Percentiles rank a stretch among this genome's conserved stretches.
Evolutionary conservation across 2,797 vertebrate species (phyloP).

Genomic region (Danio aesculapii): DNA sequence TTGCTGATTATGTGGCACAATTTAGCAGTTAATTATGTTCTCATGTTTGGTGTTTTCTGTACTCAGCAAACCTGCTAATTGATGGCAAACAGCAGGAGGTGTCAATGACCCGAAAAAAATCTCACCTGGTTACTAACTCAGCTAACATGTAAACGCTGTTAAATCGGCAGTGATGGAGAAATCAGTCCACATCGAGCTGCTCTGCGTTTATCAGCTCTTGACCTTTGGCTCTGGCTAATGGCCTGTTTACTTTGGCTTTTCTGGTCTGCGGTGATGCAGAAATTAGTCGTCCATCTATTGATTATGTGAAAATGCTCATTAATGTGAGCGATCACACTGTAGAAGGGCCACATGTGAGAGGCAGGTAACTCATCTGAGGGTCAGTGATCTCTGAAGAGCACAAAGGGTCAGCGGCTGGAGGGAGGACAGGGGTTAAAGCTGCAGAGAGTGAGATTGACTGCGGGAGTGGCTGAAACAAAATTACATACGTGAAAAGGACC

Average conservation of each 20-base stretch:
- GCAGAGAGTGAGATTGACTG: neutral
- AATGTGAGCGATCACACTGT: slow-evolving; percentile 73
- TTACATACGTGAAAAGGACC: neutral
- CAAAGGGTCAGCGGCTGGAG: slow-evolving; percentile 42
- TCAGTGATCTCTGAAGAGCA: slow-evolving; percentile 77
- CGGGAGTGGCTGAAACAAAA: neutral
- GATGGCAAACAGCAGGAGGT: slow-evolving; percentile 28
- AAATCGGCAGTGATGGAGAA: slow-evolving; percentile 15
- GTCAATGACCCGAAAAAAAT: slow-evolving; percentile 8
- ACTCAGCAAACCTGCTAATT: slow-evolving; percentile 31
- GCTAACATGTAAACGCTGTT: slow-evolving; percentile 12
- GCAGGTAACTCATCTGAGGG: slow-evolving; percentile 69
- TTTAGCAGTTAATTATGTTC: slow-evolving; percentile 37
- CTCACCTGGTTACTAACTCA: slow-evolving; percentile 33
- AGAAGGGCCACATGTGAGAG: slow-evolving; percentile 51
- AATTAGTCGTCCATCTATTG: slow-evolving; percentile 64
- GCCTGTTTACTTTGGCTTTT: slow-evolving; percentile 59
- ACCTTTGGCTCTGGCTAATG: slow-evolving; percentile 66
- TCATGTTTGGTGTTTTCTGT: slow-evolving; percentile 6
- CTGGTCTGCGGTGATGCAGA: slow-evolving; percentile 41
- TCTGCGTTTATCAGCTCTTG: slow-evolving; percentile 39
- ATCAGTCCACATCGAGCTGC: slow-evolving; percentile 18
- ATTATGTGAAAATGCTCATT: slow-evolving; percentile 77
- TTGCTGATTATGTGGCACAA: slow-evolving; percentile 31
- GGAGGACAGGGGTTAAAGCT: slow-evolving; percentile 1